Evolutionary conservation across 1,140 invertebrate species (phyloP).

Genomic region (Dryas iulia): DNA sequence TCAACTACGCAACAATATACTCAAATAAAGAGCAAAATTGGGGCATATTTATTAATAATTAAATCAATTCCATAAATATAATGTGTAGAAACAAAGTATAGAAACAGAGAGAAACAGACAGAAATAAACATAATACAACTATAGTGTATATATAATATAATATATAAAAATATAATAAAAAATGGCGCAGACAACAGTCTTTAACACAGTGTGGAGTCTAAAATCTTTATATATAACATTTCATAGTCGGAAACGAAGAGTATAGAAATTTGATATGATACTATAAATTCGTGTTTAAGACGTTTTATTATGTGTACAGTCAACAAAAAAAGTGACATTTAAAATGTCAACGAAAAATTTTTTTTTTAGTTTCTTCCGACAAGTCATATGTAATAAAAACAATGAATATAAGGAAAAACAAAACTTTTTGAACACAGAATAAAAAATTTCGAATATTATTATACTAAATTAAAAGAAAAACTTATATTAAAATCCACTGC

Average conservation of each 20-base stretch:
- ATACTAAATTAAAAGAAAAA: too few relatives aligned
- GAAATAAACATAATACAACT: not conserved
- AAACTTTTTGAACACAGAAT: too few relatives aligned
- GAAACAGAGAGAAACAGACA: not conserved
- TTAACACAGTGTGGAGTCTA: slow-evolving; percentile 32
- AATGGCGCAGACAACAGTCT: slow-evolving; percentile 59
- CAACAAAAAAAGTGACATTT: slow-evolving; percentile 13
- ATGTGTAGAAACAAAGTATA: not conserved
- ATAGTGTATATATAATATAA: not conserved
- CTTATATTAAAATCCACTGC: not conserved
- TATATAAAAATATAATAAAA: slow-evolving; percentile 34
- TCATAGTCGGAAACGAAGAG: slow-evolving; percentile 12
- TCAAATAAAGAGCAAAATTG: not conserved
- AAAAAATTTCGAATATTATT: too few relatives aligned
- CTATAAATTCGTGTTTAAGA: slow-evolving; percentile 61
- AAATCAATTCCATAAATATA: not conserved
- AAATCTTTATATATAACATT: slow-evolving; percentile 7
- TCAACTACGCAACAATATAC: not conserved
- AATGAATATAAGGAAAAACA: not conserved
- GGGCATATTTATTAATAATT: not conserved
- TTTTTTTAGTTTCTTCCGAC: not conserved
- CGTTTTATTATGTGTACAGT: slow-evolving; percentile 26
- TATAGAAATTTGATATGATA: slow-evolving; percentile 60
- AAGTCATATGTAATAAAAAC: not conserved
- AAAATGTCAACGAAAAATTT: not conserved